Base-by-base conservation (phyloP, 1,140 invertebrate genomes). In the Tetraneura akinire region DNA sequence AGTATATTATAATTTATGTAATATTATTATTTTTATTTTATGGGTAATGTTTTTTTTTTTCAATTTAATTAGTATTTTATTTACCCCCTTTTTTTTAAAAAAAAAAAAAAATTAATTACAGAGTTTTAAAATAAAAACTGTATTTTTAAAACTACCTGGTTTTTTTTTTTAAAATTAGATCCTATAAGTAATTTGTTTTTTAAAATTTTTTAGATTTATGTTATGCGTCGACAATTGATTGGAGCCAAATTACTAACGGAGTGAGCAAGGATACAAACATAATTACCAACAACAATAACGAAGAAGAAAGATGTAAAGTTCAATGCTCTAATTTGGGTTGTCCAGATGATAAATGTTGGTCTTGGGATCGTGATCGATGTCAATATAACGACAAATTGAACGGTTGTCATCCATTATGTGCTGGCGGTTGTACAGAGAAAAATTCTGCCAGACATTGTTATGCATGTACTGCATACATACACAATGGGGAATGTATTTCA, bases 211-310 rank as follows among this genome's bases (percentile, higher is more conserved):
- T 82, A 84, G 87, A 88, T 21, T 87, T 99, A 3, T 98, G 97
- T 85, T 97, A 93, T 85, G 90, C 92, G 18, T 88, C 94, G 78
- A 96, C 95, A 0, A 90, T 99, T 47, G 90, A 98, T 85, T 99
- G 97, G 97, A 74, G 81, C 45, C 70, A 57, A 57, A 80, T 49
- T 64, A 57, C 83, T 14, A 82, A 80, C 4, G 78, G 80, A 8
- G 80, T 76, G 13, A 57, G 57, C 21, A 76, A 81, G 42, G 80
- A 80, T 26, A 73, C 78, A 23, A 80, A 71, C 64, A 37, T 80
- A 29, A 55, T 60, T 37, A 37, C 32, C 8, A 37, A 37, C 0
- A 64, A 53, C 23, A 49, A 53, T 13, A 76, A 81, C n/a, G 74
- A 80, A n/a, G 64, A 8, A 0, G 4, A 11, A 5, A 60, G 66